Evolutionary conservation across 2,797 vertebrate species (phyloP).

Genomic region (Enteromius fasciolatus): DNA sequence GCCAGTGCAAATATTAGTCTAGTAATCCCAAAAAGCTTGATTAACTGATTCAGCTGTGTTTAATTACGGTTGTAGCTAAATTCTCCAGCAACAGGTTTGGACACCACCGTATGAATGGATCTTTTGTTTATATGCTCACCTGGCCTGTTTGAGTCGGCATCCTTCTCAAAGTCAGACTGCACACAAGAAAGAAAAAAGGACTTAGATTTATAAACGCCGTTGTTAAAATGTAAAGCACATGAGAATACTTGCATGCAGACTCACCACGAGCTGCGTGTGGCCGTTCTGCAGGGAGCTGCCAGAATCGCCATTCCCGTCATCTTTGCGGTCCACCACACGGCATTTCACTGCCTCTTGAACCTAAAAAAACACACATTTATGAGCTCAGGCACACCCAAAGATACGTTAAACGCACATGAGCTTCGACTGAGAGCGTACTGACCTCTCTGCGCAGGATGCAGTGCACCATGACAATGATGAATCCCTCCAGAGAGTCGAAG

Average conservation of each 20-base stretch:
- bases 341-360: conserved; percentile 99
- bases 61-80: background rate
- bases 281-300: conserved; percentile 95
- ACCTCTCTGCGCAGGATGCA: conserved; percentile 97
- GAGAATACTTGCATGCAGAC: conserved; percentile 36
- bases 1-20: background rate
- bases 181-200: conserved; percentile 69
- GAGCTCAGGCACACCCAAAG: background rate
- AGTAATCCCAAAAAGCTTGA: background rate
- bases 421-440: background rate
- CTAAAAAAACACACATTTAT: conserved; percentile 68
- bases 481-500: conserved; percentile 96
- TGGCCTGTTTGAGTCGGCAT: conserved; percentile 95
- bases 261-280: conserved; percentile 93
- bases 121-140: conserved; percentile 75
- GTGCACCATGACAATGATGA: conserved; percentile 98
- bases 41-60: background rate
- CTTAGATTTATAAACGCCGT: conserved; percentile 35
- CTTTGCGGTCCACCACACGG: conserved; percentile 95
- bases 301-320: conserved; percentile 95
- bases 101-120: background rate
- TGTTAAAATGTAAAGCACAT: conserved; percentile 16
- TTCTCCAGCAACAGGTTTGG: background rate
- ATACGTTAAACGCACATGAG: background rate
- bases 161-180: conserved; percentile 96